Conservation (phyloP, 2,888 invertebrate genomes). For the Heliconius ismenius region DNA sequence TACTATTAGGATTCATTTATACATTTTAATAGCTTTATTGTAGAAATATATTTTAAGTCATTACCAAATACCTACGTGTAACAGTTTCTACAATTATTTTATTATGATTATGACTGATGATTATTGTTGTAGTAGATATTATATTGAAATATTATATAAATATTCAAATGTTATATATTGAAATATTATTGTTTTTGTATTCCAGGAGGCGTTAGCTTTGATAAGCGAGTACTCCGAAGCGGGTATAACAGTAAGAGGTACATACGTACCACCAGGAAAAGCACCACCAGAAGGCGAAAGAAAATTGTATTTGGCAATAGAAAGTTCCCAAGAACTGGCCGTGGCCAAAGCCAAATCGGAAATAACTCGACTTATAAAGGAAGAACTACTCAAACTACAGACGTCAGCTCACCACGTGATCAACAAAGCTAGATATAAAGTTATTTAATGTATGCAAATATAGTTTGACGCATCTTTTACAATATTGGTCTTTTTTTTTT, state of each 20-base stretch:
- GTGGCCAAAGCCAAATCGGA: conserved; percentile 98
- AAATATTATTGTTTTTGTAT: conserved; percentile 5
- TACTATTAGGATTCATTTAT: background rate
- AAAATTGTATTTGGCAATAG: conserved; percentile 98
- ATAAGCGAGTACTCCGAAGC: conserved; percentile 99
- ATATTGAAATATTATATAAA: background rate
- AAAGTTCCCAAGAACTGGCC: conserved; percentile 97
- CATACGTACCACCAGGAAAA: conserved; percentile 95
- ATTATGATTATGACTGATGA: background rate
- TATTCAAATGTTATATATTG: background rate
- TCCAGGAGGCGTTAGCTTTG: conserved; percentile 96
- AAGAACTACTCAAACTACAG: conserved; percentile 95
- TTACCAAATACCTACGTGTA: background rate
- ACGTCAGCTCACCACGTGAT: conserved; percentile 92
- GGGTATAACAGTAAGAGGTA: conserved; percentile 99
- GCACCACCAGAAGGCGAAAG: conserved; percentile 95
- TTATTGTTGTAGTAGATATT: background rate
- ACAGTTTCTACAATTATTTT: background rate
- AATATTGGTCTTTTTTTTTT: conserved; percentile 40
- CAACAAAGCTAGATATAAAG: conserved; percentile 97
- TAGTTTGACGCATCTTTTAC: conserved; percentile 44
- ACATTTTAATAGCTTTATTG: background rate
- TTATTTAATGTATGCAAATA: conserved; percentile 82
- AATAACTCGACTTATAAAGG: conserved; percentile 98
- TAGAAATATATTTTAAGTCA: background rate